Base-by-base conservation (phyloP, 2,888 invertebrate genomes). In the Liodrosophila aerea region DNA sequence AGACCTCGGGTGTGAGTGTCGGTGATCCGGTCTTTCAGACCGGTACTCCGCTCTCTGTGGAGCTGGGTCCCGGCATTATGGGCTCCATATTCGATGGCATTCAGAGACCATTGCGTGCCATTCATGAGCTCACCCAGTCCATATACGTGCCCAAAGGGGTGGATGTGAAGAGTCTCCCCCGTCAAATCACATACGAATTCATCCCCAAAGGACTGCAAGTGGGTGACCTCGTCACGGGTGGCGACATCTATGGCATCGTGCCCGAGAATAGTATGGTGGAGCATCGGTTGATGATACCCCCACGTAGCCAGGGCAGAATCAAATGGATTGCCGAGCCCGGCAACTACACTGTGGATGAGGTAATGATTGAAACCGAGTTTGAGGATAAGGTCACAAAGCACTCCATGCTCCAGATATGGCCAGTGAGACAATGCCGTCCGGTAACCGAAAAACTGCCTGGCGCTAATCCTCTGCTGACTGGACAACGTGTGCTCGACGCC, bases 81-180 rank as follows among this genome's bases (percentile, higher is more conserved):
- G 98, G 97, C 72, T 97, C 97, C 89, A 99, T 99, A 91, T 99
- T 99, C 91, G 99, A 99, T 91, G 99, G 99, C 92, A 99, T 99
- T 91, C 99, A 99, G 91, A 95, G 99, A 87, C 99, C 99, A 0
- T 91, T 99, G 87, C 97, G 96, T 89, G 98, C 97, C 90, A 99
- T 99, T 90, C 93, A 95, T 87, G 97, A 97, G 87, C 90, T 97
- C 64, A 97, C 98, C 0, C 92, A 94, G 87, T 97, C 97, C 88
- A 99, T 99, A 91, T 99, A 99, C 93, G 99, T 99, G 91, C 99
- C 99, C 34, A 99, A 98, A 92, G 99, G 99, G 90, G 94, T 99
- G 45, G 98, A 98, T 91, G 94, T 96, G 51, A 97, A 98, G 12
- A 93, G 95, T 47, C 91, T 99, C 50, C 95, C 96, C 2, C 92